phyloP scores from a whole-genome alignment of 2,888 invertebrate genomes.

The Stenodera caucasica region DNA sequence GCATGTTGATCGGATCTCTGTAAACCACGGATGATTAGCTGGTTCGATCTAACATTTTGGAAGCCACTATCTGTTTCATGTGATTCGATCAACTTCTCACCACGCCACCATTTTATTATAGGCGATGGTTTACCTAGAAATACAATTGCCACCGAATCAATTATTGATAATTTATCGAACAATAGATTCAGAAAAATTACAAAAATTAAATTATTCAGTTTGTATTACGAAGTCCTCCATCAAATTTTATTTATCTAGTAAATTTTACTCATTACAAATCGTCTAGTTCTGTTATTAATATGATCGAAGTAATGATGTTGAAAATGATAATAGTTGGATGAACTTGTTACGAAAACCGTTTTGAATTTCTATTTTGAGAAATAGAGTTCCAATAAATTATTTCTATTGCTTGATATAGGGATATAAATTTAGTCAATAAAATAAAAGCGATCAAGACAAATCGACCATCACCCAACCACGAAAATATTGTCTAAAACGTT shows the following conservation, averaged over 20 bases:
- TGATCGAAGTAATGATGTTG: too few species aligned
- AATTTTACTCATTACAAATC: too few species aligned
- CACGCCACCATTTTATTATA: slow-evolving; percentile 75
- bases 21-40: slow-evolving; percentile 63
- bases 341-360: too few species aligned
- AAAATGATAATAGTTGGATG: neutral
- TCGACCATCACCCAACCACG: neutral
- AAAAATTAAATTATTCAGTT: too few species aligned
- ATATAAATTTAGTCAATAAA: slow-evolving; percentile 1
- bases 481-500: neutral
- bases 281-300: too few species aligned
- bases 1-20: slow-evolving; percentile 73
- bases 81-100: slow-evolving; percentile 65
- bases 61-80: slow-evolving; percentile 59
- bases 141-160: slow-evolving; percentile 3
- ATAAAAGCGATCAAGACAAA: neutral
- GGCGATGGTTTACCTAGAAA: slow-evolving; percentile 72
- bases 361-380: neutral
- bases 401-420: neutral
- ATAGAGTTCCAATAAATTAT: neutral
- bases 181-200: too few species aligned
- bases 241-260: too few species aligned
- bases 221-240: too few species aligned
- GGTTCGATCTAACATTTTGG: slow-evolving; percentile 61
- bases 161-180: too few species aligned